Conservation (phyloP, 2,113 vertebrate genomes). For the Aleadryas rufinucha region DNA sequence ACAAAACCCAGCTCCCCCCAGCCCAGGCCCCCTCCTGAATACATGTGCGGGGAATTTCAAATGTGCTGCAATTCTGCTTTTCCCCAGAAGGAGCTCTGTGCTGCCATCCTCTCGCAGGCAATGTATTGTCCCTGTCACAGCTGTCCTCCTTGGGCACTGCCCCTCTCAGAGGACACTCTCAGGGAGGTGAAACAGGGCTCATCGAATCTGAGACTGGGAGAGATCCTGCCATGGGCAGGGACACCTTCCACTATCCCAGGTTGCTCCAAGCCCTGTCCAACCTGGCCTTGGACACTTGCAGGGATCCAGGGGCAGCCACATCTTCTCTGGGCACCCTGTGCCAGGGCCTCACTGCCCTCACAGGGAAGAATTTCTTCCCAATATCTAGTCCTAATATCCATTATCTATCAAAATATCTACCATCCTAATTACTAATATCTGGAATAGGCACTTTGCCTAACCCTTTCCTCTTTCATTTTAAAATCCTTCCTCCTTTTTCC, state of each 20-base stretch:
- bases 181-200: background rate
- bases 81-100: background rate
- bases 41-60: background rate
- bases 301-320: background rate
- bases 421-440: background rate
- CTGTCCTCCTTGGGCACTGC: background rate
- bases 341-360: background rate
- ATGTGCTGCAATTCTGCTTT: background rate
- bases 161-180: background rate
- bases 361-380: background rate
- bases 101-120: background rate
- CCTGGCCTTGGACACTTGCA: rapidly evolving
- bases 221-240: background rate
- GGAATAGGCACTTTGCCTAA: background rate
- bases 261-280: rapidly evolving
- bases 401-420: background rate
- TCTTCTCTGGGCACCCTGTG: background rate
- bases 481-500: background rate
- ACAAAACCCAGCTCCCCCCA: background rate
- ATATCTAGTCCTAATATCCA: background rate
- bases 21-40: background rate
- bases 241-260: background rate
- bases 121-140: rapidly evolving
- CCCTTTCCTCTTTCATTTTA: background rate
- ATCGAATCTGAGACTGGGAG: background rate